Conservation (phyloP, 2,797 vertebrate species). For the Oryzias dopingdopingensis region DNA sequence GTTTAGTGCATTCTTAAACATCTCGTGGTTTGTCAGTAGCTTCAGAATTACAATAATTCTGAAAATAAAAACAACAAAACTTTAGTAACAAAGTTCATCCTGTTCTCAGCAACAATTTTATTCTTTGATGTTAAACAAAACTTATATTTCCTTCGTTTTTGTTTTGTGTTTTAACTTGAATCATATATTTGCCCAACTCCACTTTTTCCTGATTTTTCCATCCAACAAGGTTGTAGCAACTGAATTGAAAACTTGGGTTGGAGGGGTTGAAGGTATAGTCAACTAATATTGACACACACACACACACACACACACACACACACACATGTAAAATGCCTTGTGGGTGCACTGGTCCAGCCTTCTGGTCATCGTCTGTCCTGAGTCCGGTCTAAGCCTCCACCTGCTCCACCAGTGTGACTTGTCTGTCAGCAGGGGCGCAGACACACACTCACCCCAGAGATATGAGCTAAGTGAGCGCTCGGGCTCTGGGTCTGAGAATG, state of each 20-base stretch:
- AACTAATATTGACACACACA: slow-evolving; percentile 80
- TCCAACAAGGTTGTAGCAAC: too few relatives aligned
- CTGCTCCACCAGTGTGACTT: slow-evolving; percentile 73
- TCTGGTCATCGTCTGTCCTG: slow-evolving; percentile 56
- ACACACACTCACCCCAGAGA: slow-evolving; percentile 37
- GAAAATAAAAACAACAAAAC: too few relatives aligned
- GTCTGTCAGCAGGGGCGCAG: slow-evolving; percentile 63
- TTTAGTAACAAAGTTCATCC: too few relatives aligned
- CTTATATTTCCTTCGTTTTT: too few relatives aligned
- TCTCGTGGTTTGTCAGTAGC: too few relatives aligned
- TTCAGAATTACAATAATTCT: too few relatives aligned
- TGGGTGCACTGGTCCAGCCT: slow-evolving; percentile 40
- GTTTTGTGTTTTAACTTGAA: too few relatives aligned
- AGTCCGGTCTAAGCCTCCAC: slow-evolving; percentile 59
- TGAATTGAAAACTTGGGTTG: background rate
- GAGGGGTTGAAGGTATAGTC: slow-evolving; percentile 78
- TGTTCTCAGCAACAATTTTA: too few relatives aligned
- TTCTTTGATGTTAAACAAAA: too few relatives aligned
- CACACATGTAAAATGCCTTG: slow-evolving; percentile 65
- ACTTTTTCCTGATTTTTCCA: too few relatives aligned
- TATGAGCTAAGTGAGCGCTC: slow-evolving; percentile 23
- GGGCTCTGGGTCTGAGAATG: slow-evolving; percentile 25
- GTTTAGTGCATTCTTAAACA: too few relatives aligned
- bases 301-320: slow-evolving; percentile 69
- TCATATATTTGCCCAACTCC: too few relatives aligned